phyloP scores from a whole-genome alignment of 2,888 invertebrate genomes.

The Amaurobius ferox region DNA sequence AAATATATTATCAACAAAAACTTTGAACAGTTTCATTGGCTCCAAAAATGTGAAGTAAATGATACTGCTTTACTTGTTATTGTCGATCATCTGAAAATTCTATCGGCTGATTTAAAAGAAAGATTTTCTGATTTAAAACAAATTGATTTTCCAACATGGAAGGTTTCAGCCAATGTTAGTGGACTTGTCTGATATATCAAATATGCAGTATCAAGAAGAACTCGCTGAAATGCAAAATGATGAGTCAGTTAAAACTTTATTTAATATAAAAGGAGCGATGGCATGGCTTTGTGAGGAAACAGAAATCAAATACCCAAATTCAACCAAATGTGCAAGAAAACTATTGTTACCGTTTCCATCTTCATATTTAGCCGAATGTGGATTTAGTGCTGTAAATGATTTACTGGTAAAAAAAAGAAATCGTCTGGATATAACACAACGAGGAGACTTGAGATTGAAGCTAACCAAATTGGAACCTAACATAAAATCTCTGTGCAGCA shows the following conservation, averaged over 20 bases:
- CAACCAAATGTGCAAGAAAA: constrained; percentile 17
- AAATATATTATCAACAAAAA: background rate
- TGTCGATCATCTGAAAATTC: constrained; percentile 29
- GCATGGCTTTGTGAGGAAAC: constrained; percentile 32
- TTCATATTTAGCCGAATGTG: constrained; percentile 30
- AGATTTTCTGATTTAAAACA: constrained; percentile 34
- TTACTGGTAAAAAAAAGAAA: constrained; percentile 37
- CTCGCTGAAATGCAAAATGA: constrained; percentile 12
- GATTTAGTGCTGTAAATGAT: constrained; percentile 37
- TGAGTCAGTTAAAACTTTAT: background rate
- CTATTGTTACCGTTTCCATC: constrained; percentile 38
- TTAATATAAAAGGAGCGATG: constrained; percentile 26
- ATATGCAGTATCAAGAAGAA: constrained; percentile 44
- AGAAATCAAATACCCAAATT: constrained; percentile 11
- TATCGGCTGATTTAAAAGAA: constrained; percentile 39
- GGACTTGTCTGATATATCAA: constrained; percentile 41
- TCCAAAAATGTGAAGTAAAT: constrained; percentile 26
- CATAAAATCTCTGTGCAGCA: constrained; percentile 44
- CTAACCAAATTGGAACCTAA: constrained; percentile 43
- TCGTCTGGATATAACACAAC: constrained; percentile 19
- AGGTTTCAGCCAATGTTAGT: constrained; percentile 39
- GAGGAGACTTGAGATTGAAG: constrained; percentile 41
- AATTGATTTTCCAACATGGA: constrained; percentile 46
- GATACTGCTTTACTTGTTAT: constrained; percentile 30
- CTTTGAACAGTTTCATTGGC: background rate